A percentile compares a stretch with the other conserved stretches of the same genome.
phyloP scores from a whole-genome alignment of 2,113 vertebrate species.

The Ailurus styani region DNA sequence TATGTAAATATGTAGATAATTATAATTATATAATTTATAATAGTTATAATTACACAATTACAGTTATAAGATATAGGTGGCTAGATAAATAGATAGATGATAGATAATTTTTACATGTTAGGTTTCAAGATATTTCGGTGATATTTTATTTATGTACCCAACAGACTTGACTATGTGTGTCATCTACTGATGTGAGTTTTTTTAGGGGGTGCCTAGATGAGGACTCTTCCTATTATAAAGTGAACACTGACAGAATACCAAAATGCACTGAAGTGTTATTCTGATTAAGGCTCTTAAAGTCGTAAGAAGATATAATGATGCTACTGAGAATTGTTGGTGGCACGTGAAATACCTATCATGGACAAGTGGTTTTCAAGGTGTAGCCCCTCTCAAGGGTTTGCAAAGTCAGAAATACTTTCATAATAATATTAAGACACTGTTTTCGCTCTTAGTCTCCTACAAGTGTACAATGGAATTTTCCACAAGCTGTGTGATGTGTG shows the following conservation, averaged over 20 bases:
- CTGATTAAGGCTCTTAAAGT: neutral
- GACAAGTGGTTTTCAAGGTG: neutral
- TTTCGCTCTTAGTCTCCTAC: neutral
- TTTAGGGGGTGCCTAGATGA: neutral
- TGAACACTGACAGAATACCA: neutral
- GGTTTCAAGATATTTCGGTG: neutral
- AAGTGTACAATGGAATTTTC: neutral
- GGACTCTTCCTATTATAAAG: neutral
- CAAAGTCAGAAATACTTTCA: neutral
- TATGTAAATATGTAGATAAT: neutral
- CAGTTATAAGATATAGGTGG: neutral
- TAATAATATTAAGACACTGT: neutral
- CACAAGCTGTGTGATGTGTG: neutral
- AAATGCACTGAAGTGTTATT: neutral
- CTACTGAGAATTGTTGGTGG: neutral
- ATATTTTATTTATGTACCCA: neutral
- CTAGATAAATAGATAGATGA: neutral
- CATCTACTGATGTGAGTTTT: neutral
- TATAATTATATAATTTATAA: neutral
- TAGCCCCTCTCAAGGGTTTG: neutral
- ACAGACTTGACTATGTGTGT: neutral
- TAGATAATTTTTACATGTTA: neutral
- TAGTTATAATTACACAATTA: neutral
- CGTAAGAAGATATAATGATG: neutral
- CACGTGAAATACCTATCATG: neutral